Conservation (phyloP, 2,888 invertebrate genomes). For the Dryomyza anilis region DNA sequence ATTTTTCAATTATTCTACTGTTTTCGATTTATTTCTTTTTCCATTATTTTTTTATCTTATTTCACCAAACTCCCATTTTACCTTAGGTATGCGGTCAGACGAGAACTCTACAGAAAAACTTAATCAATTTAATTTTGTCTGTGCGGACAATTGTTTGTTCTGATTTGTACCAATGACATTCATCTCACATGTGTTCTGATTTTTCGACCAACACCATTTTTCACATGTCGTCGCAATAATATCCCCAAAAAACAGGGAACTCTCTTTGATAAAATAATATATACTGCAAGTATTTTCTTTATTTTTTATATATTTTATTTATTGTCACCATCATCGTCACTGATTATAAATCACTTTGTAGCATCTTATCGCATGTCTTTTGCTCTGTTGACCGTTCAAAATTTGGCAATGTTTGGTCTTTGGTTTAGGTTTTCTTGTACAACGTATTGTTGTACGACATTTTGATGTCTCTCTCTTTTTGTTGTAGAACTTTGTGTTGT, state of each 20-base stretch:
- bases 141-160: conserved; percentile 29
- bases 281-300: background rate
- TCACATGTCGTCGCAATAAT: background rate
- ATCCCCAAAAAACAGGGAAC: too few species aligned
- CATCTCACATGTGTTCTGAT: conserved; percentile 11
- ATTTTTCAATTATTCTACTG: too few species aligned
- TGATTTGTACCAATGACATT: conserved; percentile 32
- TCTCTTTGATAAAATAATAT: too few species aligned
- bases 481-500: too few species aligned
- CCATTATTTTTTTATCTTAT: too few species aligned
- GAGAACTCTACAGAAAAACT: conserved; percentile 1
- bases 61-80: background rate
- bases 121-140: conserved; percentile 26
- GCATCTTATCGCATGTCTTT: conserved; percentile 5
- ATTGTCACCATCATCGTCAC: background rate
- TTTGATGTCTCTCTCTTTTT: background rate
- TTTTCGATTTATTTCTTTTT: too few species aligned
- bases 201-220: background rate
- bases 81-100: background rate
- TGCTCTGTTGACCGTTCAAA: conserved; percentile 3
- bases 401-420: too few species aligned
- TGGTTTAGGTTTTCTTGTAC: too few species aligned
- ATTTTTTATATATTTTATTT: background rate
- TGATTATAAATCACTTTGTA: conserved; percentile 20
- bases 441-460: background rate